These are phyloP conservation scores for Eriosoma lanigerum DNA, from an alignment of 1,140 invertebrate genomes.

Conservation along the genomic window DNA sequence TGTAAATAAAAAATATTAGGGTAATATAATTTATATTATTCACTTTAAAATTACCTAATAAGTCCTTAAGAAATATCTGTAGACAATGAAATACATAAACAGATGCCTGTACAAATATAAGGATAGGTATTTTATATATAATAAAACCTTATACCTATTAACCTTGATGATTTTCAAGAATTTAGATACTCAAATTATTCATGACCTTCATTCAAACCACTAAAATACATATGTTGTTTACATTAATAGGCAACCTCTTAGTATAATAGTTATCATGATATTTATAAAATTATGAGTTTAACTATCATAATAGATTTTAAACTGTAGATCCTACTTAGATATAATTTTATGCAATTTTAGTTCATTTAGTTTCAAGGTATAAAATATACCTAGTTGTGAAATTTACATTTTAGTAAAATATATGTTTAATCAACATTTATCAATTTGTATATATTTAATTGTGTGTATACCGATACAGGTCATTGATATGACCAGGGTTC, in stretches of 20 bases:
- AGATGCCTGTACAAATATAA: no score
- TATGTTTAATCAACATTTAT: no score
- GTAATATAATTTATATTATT: no score
- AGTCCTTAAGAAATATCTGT: no score
- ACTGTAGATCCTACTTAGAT: not conserved
- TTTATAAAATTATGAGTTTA: constrained; percentile 5
- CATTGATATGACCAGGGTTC: no score
- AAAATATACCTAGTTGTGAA: not conserved
- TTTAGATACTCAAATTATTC: constrained; percentile 13
- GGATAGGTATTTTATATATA: no score
- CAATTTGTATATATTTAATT: no score
- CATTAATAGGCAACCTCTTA: not conserved
- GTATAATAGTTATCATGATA: not conserved
- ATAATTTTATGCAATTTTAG: constrained; percentile 15
- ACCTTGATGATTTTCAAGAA: constrained; percentile 19
- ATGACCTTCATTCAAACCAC: constrained; percentile 8
- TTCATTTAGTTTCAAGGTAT: not conserved
- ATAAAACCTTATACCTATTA: not conserved
- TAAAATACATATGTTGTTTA: not conserved
- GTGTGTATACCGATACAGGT: no score
- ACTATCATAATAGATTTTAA: not conserved
- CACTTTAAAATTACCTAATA: no score
- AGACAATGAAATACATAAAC: no score
- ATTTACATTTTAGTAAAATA: no score
- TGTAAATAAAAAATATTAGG: no score